Conservation (phyloP, 2,888 invertebrate genomes). For the Thyatira batis region DNA sequence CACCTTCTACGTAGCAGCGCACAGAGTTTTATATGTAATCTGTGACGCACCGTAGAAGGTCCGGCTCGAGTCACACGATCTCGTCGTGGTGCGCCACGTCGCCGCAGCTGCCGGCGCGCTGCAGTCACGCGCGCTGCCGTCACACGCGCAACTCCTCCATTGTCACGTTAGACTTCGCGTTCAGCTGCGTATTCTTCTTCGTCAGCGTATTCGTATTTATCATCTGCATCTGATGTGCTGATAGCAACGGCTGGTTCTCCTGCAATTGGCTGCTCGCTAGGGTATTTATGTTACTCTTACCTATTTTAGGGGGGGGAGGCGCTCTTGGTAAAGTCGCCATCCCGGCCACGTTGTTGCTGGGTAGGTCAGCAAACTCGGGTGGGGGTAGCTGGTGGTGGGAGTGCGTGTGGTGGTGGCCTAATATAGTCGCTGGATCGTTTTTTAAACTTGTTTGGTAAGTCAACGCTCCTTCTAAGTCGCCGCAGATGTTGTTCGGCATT, state of each 20-base stretch:
- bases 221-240: slow-evolving; percentile 90
- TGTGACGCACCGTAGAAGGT: slow-evolving; percentile 76
- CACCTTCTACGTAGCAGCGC: neutral
- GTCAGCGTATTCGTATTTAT: slow-evolving; percentile 89
- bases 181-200: slow-evolving; percentile 87
- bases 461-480: slow-evolving; percentile 86
- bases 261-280: slow-evolving; percentile 83
- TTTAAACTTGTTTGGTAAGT: slow-evolving; percentile 81
- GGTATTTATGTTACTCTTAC: slow-evolving; percentile 83
- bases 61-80: slow-evolving; percentile 80
- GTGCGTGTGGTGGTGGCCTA: slow-evolving; percentile 89
- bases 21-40: slow-evolving; percentile 57
- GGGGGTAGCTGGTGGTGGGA: slow-evolving; percentile 90
- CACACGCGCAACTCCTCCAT: slow-evolving; percentile 94
- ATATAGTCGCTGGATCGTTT: slow-evolving; percentile 87
- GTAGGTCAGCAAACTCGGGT: slow-evolving; percentile 92
- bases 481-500: slow-evolving; percentile 94
- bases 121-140: slow-evolving; percentile 85
- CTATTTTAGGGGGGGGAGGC: slow-evolving; percentile 88
- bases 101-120: slow-evolving; percentile 80
- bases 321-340: slow-evolving; percentile 86
- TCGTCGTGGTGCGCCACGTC: slow-evolving; percentile 77
- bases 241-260: slow-evolving; percentile 86
- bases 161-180: slow-evolving; percentile 82
- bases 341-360: slow-evolving; percentile 83